phyloP scores from a whole-genome alignment of 1,140 invertebrate species.

The Zaprionus ornatus region DNA sequence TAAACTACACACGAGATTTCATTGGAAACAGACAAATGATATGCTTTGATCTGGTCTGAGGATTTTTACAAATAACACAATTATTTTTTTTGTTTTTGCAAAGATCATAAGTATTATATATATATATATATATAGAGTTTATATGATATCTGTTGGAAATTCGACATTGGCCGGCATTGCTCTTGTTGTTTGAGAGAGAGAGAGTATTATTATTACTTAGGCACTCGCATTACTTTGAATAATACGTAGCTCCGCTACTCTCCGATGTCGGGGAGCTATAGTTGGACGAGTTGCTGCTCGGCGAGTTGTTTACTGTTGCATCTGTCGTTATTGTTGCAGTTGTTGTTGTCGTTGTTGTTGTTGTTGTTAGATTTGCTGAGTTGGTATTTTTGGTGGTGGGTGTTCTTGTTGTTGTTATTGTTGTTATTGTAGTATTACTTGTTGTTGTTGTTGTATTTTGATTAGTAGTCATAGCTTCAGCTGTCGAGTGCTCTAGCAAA shows the following conservation, averaged over 20 bases:
- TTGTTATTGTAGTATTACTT: constrained; percentile 36
- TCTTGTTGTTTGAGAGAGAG: constrained; percentile 7
- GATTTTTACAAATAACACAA: constrained; percentile 31
- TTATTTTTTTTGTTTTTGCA: constrained; percentile 26
- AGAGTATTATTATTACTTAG: constrained; percentile 31
- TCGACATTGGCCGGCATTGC: constrained; percentile 70
- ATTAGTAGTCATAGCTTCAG: constrained; percentile 40
- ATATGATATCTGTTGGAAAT: constrained; percentile 48
- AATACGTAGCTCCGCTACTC: constrained; percentile 59
- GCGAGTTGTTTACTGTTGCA: constrained; percentile 27
- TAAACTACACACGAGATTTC: constrained; percentile 11
- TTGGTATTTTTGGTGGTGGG: constrained; percentile 32
- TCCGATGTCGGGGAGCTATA: constrained; percentile 67
- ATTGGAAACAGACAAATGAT: constrained; percentile 37
- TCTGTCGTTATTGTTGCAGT: constrained; percentile 23
- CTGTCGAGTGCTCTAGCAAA: constrained; percentile 61
- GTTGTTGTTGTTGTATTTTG: constrained; percentile 4
- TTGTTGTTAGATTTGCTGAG: constrained; percentile 40
- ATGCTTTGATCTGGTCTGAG: constrained; percentile 43
- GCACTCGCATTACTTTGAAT: constrained; percentile 67
- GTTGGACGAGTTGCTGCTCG: constrained; percentile 46
- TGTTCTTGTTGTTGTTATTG: constrained; percentile 26
- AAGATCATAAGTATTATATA: background rate
- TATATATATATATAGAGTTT: constrained; percentile 7
- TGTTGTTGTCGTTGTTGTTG: constrained; percentile 49